Evolutionary conservation across 2,888 invertebrate species (phyloP), one percentile per base, ranked within the genome.

Genomic region (Gortyna flavago): DNA sequence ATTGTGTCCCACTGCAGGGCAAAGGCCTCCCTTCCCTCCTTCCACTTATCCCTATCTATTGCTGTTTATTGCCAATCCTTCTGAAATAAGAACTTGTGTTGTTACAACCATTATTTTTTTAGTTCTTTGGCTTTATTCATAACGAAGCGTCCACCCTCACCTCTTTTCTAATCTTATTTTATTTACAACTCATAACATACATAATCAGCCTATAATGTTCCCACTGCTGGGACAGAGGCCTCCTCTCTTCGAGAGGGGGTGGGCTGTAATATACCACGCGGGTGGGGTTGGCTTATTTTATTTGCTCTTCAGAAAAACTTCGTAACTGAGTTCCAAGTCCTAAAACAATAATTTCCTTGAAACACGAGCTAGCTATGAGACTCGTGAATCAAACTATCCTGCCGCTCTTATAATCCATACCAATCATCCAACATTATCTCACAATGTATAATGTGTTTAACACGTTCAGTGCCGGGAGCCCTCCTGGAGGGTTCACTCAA

Each of bases 391-490:
- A 38, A 59, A 21, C 51, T 57, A 41, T n/a, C 29, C 41, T 21
- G 2, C 16, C 1, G 13, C 8, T 61, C 32, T 18, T 61, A 64
- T 70, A 83, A 71, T 62, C 48, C 35, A 61, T 38, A 13, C 35
- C 67, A 72, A 69, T 69, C 35, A 70, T 81, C 71, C 65, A 65
- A 18, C 64, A 75, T 75, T 69, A 85, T 69, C 41, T 44, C 25
- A 79, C 65, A 73, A 70, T 66, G 48, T 66, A 67, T 86, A 84
- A 86, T 84, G 75, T 84, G 75, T 67, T 84, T 84, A n/a, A n/a
- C n/a, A n/a, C n/a, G n/a, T n/a, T n/a, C n/a, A n/a, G n/a, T n/a
- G n/a, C n/a, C n/a, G n/a, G n/a, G n/a, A n/a, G n/a, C n/a, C n/a
- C n/a, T n/a, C n/a, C n/a, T n/a, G n/a, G n/a, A n/a, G n/a, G n/a